Percentiles rank a stretch among this genome's conserved stretches.
These are phyloP conservation scores for Pandemis corylana DNA, from an alignment of 2,888 invertebrate species.

Conservation along the genomic window DNA sequence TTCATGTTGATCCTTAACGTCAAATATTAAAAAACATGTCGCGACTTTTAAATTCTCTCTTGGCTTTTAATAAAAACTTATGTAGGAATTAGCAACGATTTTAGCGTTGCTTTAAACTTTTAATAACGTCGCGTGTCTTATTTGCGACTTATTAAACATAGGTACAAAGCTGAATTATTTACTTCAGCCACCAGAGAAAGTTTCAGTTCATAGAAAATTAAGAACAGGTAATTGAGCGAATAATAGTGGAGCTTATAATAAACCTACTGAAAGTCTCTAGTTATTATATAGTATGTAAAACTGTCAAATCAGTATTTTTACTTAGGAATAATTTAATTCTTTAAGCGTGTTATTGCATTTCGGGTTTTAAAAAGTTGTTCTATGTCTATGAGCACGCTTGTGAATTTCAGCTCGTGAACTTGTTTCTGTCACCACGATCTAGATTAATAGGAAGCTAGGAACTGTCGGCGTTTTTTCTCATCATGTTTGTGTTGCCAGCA, in stretches of 20 bases:
- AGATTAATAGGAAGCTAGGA: constrained; percentile 11
- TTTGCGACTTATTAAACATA: neutral
- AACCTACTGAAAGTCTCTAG: no score
- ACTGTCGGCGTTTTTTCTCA: constrained; percentile 7
- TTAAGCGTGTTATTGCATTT: no score
- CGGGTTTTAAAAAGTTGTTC: neutral
- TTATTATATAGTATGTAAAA: no score
- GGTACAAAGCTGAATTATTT: constrained; percentile 1
- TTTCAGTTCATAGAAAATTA: neutral
- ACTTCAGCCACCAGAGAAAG: neutral
- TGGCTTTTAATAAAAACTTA: neutral
- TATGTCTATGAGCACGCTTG: neutral
- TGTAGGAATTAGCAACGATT: neutral
- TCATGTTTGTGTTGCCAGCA: neutral
- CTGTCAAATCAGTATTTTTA: no score
- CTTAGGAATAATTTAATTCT: no score
- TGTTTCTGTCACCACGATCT: neutral
- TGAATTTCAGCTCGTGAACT: neutral
- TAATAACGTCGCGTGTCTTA: neutral
- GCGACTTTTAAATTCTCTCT: neutral
- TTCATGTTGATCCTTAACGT: no score
- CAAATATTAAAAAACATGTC: no score
- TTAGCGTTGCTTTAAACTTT: neutral
- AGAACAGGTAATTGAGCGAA: neutral
- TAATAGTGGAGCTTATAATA: neutral